phyloP scores from a whole-genome alignment of 2,797 vertebrate species.

The Rhynchonycteris naso region DNA sequence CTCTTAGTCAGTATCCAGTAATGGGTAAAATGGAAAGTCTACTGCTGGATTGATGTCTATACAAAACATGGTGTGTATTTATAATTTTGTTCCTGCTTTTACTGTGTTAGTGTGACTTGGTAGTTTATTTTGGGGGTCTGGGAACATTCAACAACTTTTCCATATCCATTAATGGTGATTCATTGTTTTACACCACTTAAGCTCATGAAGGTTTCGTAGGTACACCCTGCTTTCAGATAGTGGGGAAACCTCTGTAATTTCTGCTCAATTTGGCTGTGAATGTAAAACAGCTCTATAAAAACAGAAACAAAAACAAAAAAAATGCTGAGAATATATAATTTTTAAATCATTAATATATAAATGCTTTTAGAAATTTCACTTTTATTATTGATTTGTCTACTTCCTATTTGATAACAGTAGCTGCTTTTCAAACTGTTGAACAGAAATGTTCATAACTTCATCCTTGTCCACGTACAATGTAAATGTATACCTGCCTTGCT shows the following conservation, averaged over 20 bases:
- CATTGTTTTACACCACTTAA: neutral
- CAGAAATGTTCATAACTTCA: slow-evolving; percentile 21
- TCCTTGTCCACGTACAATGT: neutral
- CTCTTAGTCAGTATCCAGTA: neutral
- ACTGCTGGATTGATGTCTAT: neutral
- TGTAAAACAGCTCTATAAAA: slow-evolving; percentile 21
- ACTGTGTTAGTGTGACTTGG: neutral
- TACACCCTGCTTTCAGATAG: neutral
- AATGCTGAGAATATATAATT: neutral
- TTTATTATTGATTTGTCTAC: slow-evolving; percentile 40
- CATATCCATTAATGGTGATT: neutral
- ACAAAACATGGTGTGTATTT: neutral
- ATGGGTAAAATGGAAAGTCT: neutral
- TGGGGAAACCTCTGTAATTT: neutral
- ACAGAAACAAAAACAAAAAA: neutral
- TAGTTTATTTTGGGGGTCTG: neutral
- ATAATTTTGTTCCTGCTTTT: neutral
- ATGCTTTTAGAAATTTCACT: slow-evolving; percentile 44
- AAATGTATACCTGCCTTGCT: neutral
- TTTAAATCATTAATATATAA: slow-evolving; percentile 4
- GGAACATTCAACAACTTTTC: neutral
- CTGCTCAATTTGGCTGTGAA: neutral
- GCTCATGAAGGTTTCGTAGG: neutral
- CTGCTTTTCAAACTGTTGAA: slow-evolving; percentile 22
- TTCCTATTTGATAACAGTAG: slow-evolving; percentile 40